Conservation (phyloP, 2,888 invertebrate species). For the Nomada flava region DNA sequence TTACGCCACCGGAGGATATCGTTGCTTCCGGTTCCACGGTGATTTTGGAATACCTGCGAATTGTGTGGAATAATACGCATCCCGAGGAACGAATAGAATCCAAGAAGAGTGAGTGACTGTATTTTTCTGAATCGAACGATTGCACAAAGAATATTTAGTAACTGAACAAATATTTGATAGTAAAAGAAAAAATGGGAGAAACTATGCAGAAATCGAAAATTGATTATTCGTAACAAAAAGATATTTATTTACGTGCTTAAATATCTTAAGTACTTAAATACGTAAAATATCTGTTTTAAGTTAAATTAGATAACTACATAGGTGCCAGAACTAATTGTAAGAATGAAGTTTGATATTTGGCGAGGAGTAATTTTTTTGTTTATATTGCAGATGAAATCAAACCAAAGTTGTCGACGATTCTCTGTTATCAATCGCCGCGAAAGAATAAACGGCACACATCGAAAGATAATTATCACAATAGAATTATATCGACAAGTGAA, state of each 20-base stretch:
- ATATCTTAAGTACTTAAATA: too few species aligned
- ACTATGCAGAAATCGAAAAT: too few species aligned
- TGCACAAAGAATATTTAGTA: neutral
- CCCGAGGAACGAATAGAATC: slow-evolving; percentile 73
- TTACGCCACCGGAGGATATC: slow-evolving; percentile 86
- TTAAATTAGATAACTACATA: neutral
- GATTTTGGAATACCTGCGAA: slow-evolving; percentile 82
- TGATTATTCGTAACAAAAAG: too few species aligned
- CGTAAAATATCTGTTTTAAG: too few species aligned
- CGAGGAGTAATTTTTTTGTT: neutral
- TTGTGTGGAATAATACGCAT: slow-evolving; percentile 80
- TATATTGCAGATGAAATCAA: slow-evolving; percentile 51
- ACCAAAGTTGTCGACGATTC: slow-evolving; percentile 70
- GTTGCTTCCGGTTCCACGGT: slow-evolving; percentile 85
- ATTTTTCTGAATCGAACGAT: neutral
- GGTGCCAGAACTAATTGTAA: neutral
- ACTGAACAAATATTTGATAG: neutral
- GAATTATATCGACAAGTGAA: slow-evolving; percentile 61
- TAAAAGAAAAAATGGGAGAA: neutral
- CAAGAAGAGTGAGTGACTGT: slow-evolving; percentile 48
- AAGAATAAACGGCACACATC: slow-evolving; percentile 40
- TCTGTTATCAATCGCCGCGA: slow-evolving; percentile 71
- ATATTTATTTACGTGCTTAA: too few species aligned
- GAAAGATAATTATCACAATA: slow-evolving; percentile 28
- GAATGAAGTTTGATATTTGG: neutral